Base-by-base conservation (phyloP, 2,888 invertebrate species). In the Drosophila colorata region DNA sequence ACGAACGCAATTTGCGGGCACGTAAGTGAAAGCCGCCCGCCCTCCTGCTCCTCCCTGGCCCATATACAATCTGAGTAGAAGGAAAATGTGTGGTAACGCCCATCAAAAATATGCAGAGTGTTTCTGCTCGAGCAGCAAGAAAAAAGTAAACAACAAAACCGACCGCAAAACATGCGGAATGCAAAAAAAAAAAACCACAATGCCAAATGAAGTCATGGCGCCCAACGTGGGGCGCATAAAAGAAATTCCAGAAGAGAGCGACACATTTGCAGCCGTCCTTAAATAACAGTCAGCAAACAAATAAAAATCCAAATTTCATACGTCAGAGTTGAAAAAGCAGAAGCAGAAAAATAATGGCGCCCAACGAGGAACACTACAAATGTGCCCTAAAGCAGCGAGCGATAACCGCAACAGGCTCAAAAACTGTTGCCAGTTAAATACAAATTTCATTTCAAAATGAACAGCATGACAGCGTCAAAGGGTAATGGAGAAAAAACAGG, bases 1-100 rank as follows among this genome's bases (percentile, higher is more conserved):
- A 78, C 68, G 56, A 72, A 64, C 47, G 46, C 55, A 65, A 64
- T 71, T 57, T 70, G 68, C 70, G 71, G 63, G 56, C 70, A 78
- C 74, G 59, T 65, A 44, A 56, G 9, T 28, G 9, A 9, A 28
- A 1, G 28, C 16, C 28, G 23, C 16, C 31, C 8, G 20, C 7
- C 16, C 18, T 8, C 25, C 0, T 5, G 13, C 14, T 16, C 20
- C 3, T 1, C 11, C 0, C 5, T 78, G 72, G 65, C 63, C 65
- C 69, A 78, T 57, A 59, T 64, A 61, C 33, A 33, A 25, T 60
- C 25, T 18, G 20, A 28, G 44, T 18, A 18, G 20, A 35, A 31
- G 40, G 41, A 61, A 20, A 8, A 35, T 38, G 4, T 38, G 52
- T 33, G 33, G 11, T 51, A 52, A 47, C 66, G 63, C 73, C 70